These are phyloP conservation scores for Penaeus japonicus DNA, from an alignment of 1,140 invertebrate genomes.

Conservation along the genomic window DNA sequence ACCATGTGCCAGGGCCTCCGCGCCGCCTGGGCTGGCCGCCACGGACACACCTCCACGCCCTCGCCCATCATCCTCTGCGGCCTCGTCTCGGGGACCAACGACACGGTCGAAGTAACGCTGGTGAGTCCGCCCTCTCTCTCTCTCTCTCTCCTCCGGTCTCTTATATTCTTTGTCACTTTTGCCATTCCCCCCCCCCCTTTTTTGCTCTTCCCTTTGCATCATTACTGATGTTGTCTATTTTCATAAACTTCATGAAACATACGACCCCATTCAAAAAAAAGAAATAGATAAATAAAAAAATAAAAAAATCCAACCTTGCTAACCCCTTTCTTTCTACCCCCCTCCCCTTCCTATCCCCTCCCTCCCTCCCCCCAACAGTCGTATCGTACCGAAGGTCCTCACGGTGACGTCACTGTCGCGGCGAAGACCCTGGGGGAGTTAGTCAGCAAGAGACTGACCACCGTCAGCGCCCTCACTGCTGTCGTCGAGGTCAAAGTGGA, in stretches of 20 bases:
- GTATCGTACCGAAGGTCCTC: conserved; percentile 25
- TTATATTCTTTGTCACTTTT: conserved; percentile 56
- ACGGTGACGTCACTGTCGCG: conserved; percentile 57
- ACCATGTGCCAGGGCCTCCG: conserved; percentile 75
- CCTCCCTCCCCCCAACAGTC: conserved; percentile 47
- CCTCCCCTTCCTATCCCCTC: background rate
- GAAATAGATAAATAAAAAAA: no score
- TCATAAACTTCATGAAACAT: no score
- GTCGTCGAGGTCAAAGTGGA: conserved; percentile 83
- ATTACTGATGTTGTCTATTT: no score
- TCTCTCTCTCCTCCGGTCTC: background rate
- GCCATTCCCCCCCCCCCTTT: conserved; percentile 4
- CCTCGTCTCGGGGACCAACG: conserved; percentile 78
- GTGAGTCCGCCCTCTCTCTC: conserved; percentile 67
- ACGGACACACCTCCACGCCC: conserved; percentile 65
- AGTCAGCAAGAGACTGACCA: conserved; percentile 67
- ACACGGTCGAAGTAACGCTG: conserved; percentile 87
- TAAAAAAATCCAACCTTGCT: no score
- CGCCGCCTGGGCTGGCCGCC: conserved; percentile 71
- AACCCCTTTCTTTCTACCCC: background rate
- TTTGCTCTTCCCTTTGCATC: no score
- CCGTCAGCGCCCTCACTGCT: conserved; percentile 74
- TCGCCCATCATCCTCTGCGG: conserved; percentile 77
- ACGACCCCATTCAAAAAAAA: no score
- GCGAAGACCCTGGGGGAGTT: conserved; percentile 56